Evolutionary conservation across 2,113 vertebrate species (phyloP), one percentile per base, ranked within the genome.

Genomic region (Leptocoma aspasia): DNA sequence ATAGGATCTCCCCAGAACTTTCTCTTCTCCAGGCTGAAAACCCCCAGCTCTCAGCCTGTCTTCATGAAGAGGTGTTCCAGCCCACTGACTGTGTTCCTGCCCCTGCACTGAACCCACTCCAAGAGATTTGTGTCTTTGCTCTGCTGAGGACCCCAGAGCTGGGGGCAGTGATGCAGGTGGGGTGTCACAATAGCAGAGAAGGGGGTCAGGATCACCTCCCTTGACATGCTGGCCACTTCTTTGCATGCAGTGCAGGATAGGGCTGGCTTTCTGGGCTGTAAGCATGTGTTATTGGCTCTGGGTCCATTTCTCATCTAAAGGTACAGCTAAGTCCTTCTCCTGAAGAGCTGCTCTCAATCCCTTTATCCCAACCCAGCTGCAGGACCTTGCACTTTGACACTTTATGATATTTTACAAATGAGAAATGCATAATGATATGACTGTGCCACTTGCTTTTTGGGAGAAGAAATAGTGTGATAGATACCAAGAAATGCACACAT

Each of bases 41-140:
- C 5, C 8, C 6, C 15, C 33, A 59, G 10, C 23, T 52, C 35
- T 69, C 59, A 72, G 10, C 23, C 52, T 41, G 16, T 37, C 9
- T 18, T 22, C 23, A 26, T 1, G 4, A 9, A 21, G 45, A 65
- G 13, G 0, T 37, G 9, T 6, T 78, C 31, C 54, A 86, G 15
- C 19, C 45, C 31, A 6, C 35, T 42, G 64, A 11, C 18, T 2
- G 0, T 37, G n/a, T 15, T 10, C 3, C 2, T 75, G 42, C 11
- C 42, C 13, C 14, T 22, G 9, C 33, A n/a, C 20, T 27, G 70
- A 26, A 14, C 37, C 14, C 8, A 6, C 11, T 27, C 28, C 49
- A 76, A 7, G 28, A 57, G 37, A 28, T 63, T 22, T 2, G 1
- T 0, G 0, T 19, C 42, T 22, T 41, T 35, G 5, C 44, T 31